Evolutionary conservation across 2,797 vertebrate genomes (phyloP).

Genomic region (Rhynchonycteris naso): DNA sequence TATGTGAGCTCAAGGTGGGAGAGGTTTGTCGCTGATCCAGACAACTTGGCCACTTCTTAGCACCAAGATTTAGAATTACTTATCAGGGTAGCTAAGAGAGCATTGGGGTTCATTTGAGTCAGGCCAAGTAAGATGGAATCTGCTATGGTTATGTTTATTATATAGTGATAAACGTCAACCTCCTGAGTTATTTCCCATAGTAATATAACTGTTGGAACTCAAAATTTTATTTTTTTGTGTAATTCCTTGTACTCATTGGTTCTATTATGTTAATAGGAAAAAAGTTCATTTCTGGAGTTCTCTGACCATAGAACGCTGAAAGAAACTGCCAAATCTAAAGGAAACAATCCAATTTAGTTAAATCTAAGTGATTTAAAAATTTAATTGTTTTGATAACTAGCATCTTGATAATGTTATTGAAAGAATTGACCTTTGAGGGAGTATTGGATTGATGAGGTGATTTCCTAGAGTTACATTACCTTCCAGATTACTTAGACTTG

Average conservation of each 20-base stretch:
- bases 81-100: background rate
- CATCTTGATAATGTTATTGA: background rate
- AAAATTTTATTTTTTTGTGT: background rate
- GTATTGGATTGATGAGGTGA: background rate
- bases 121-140: background rate
- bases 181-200: background rate
- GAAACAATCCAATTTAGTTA: background rate
- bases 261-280: background rate
- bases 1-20: fast-evolving
- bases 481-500: background rate
- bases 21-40: background rate
- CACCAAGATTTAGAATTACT: background rate
- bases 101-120: fast-evolving
- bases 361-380: background rate
- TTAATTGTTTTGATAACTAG: background rate
- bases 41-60: background rate
- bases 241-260: background rate
- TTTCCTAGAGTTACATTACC: background rate
- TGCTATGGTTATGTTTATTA: background rate
- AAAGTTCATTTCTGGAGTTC: background rate
- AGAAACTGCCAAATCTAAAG: background rate
- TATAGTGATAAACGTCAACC: background rate
- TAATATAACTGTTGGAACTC: background rate
- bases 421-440: background rate
- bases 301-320: background rate